These are phyloP conservation scores for Araneus ventricosus DNA, from an alignment of 1,140 invertebrate species.

Conservation along the genomic window DNA sequence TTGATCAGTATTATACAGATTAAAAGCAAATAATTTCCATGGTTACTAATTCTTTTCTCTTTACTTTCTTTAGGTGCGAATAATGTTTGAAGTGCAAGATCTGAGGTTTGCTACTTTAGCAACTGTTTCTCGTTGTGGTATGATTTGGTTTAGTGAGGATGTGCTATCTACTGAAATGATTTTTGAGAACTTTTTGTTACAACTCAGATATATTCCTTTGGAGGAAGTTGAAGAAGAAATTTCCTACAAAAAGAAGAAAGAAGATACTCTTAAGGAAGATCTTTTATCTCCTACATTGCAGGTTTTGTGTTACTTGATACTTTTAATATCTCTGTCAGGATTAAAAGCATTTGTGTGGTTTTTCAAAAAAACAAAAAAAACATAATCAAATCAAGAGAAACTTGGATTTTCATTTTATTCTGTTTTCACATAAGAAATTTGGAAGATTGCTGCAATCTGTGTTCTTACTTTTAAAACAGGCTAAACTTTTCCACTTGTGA, in stretches of 20 bases:
- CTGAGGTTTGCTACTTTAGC: slow-evolving; percentile 98
- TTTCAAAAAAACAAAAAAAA: no score
- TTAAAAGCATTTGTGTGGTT: no score
- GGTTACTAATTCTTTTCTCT: neutral
- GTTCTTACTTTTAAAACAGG: no score
- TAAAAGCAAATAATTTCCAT: no score
- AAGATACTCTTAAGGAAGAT: slow-evolving; percentile 82
- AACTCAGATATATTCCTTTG: slow-evolving; percentile 92
- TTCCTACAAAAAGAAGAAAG: slow-evolving; percentile 79
- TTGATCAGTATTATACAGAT: no score
- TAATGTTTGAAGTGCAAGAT: slow-evolving; percentile 99
- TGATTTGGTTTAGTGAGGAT: slow-evolving; percentile 99
- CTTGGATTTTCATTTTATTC: no score
- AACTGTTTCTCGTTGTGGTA: slow-evolving; percentile 99
- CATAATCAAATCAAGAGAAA: no score
- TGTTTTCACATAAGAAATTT: no score
- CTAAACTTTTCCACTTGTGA: no score
- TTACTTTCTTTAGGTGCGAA: slow-evolving; percentile 83
- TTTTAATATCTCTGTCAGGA: no score
- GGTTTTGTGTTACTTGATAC: slow-evolving; percentile 79
- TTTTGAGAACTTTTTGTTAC: slow-evolving; percentile 96
- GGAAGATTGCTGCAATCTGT: no score
- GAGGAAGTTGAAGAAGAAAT: slow-evolving; percentile 92
- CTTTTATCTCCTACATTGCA: slow-evolving; percentile 89
- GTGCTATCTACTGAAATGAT: slow-evolving; percentile 99